Percentiles rank a stretch among this genome's conserved stretches.
These are phyloP conservation scores for Lepus timidus DNA, from an alignment of 2,113 vertebrate genomes.

Conservation along the genomic window DNA sequence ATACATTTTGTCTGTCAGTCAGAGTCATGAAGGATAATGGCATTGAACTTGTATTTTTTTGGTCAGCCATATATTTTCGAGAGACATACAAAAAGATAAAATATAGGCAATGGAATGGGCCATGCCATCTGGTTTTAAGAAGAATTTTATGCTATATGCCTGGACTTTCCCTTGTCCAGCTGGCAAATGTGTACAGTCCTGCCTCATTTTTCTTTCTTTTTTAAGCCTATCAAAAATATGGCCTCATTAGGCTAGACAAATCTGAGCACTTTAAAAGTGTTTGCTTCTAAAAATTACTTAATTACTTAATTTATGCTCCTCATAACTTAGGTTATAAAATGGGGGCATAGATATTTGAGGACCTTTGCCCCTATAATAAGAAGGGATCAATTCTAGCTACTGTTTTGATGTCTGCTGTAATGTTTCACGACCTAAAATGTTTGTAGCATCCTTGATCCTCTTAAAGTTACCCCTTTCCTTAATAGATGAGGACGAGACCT, in stretches of 20 bases:
- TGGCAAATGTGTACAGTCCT: background rate
- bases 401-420: background rate
- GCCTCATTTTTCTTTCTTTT: background rate
- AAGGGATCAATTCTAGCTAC: background rate
- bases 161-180: background rate
- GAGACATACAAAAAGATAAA: background rate
- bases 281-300: background rate
- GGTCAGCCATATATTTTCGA: background rate
- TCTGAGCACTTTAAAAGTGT: background rate
- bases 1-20: slow-evolving; percentile 2
- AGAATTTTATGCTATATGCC: background rate
- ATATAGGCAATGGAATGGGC: background rate
- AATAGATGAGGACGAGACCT: background rate
- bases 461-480: background rate
- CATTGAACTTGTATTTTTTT: background rate
- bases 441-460: background rate
- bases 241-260: background rate
- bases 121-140: background rate
- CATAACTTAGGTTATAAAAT: background rate
- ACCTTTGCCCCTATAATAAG: background rate
- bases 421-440: background rate
- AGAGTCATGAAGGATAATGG: background rate
- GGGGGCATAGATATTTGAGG: background rate
- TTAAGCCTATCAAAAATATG: background rate
- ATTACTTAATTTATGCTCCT: background rate